Conservation (phyloP, 2,888 invertebrate species). For the Notodromas monacha region DNA sequence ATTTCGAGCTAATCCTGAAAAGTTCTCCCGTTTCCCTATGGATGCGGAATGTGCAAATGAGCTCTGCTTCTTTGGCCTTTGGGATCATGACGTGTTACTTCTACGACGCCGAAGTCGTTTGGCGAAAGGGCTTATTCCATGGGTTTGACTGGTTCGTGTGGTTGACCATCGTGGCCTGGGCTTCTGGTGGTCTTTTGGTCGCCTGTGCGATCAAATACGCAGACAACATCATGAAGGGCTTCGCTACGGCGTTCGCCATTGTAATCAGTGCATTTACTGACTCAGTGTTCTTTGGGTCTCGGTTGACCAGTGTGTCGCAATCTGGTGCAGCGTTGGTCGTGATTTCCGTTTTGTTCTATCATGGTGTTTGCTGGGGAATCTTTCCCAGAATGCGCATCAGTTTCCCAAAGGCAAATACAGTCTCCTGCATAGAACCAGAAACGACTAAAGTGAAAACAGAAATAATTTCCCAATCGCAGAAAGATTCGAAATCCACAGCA, state of each 20-base stretch:
- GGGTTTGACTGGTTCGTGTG: constrained; percentile 21
- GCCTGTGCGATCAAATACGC: constrained; percentile 25
- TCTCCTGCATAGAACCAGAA: too few relatives aligned
- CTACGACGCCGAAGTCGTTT: constrained; percentile 11
- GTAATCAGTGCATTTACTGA: constrained; percentile 21
- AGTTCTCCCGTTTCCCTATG: too few relatives aligned
- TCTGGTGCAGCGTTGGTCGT: constrained; percentile 20
- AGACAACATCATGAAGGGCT: constrained; percentile 24
- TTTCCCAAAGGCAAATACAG: too few relatives aligned
- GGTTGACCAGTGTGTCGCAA: constrained; percentile 18
- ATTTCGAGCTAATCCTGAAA: constrained; percentile 23
- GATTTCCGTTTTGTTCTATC: constrained; percentile 19
- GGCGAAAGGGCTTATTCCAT: constrained; percentile 18
- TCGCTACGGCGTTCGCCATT: constrained; percentile 22
- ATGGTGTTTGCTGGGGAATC: too few relatives aligned
- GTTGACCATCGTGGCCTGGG: constrained; percentile 18
- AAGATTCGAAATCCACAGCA: too few relatives aligned
- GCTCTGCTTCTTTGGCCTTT: constrained; percentile 19
- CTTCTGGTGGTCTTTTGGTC: constrained; percentile 21
- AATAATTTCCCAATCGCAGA: too few relatives aligned
- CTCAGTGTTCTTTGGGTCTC: constrained; percentile 19
- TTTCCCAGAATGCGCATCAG: too few relatives aligned
- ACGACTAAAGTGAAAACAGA: too few relatives aligned
- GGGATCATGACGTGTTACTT: constrained; percentile 16
- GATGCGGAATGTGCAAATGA: too few relatives aligned